phyloP scores from a whole-genome alignment of 2,113 vertebrate genomes.

The Sylvietta virens region DNA sequence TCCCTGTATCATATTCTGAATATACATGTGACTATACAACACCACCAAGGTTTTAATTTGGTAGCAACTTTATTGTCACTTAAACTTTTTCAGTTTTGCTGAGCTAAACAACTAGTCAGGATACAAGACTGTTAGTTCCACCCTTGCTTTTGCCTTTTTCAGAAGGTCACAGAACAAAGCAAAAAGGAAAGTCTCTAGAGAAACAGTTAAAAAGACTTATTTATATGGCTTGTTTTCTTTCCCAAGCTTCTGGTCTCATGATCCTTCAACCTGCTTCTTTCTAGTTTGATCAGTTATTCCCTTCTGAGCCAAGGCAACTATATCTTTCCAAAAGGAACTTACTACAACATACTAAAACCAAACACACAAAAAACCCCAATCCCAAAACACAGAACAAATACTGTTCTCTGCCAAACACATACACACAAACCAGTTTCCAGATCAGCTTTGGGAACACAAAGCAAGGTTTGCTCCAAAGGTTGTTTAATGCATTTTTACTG shows the following conservation, averaged over 20 bases:
- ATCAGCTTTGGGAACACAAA: neutral
- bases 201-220: neutral
- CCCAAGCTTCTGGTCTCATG: neutral
- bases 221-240: neutral
- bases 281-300: neutral
- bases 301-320: neutral
- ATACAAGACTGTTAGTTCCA: neutral
- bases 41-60: neutral
- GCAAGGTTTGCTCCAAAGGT: neutral
- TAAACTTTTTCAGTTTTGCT: neutral
- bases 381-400: neutral
- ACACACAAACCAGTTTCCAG: neutral
- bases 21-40: neutral
- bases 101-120: neutral
- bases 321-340: neutral
- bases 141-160: neutral
- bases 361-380: neutral
- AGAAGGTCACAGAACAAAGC: neutral
- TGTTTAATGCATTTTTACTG: neutral
- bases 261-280: neutral
- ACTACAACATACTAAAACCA: neutral
- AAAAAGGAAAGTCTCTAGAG: neutral
- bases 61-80: neutral
- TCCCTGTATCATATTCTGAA: neutral
- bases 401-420: neutral